Percentiles rank a stretch among this genome's conserved stretches.
phyloP scores from a whole-genome alignment of 1,140 invertebrate species.

The Kradibia gibbosae region DNA sequence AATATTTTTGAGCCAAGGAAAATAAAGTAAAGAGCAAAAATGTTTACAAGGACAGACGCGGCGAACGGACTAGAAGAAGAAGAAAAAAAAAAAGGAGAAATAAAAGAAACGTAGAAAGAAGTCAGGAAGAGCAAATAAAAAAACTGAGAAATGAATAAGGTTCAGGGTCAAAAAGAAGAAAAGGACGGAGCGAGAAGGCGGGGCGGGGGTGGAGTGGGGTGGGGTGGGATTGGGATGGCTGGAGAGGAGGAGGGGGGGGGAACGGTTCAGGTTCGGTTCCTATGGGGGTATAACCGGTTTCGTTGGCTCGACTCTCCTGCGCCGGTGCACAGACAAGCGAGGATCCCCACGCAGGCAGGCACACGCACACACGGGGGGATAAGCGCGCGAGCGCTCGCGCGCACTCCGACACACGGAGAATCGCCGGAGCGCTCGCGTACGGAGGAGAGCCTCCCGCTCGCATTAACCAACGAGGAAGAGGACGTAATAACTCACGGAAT shows the following conservation, averaged over 20 bases:
- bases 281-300: slow-evolving; percentile 47
- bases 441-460: too few relatives aligned
- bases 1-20: neutral
- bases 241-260: neutral
- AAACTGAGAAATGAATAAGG: slow-evolving; percentile 27
- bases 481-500: slow-evolving; percentile 55
- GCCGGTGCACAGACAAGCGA: neutral
- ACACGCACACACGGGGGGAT: neutral
- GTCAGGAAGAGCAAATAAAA: slow-evolving; percentile 12
- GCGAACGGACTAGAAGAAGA: neutral
- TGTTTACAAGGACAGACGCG: neutral
- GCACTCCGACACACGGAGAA: slow-evolving; percentile 16
- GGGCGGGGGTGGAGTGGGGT: too few relatives aligned
- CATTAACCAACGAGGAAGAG: slow-evolving; percentile 46
- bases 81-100: slow-evolving; percentile 20
- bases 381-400: neutral
- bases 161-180: slow-evolving; percentile 44
- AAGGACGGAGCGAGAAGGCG: slow-evolving; percentile 4
- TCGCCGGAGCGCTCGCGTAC: too few relatives aligned
- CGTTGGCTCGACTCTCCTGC: neutral
- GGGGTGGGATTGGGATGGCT: slow-evolving; percentile 20
- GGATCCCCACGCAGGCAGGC: neutral
- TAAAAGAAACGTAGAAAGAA: slow-evolving; percentile 41
- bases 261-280: slow-evolving; percentile 1
- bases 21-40: neutral